Conservation (phyloP, 2,797 vertebrate genomes). For the Cichlasoma orientale region DNA sequence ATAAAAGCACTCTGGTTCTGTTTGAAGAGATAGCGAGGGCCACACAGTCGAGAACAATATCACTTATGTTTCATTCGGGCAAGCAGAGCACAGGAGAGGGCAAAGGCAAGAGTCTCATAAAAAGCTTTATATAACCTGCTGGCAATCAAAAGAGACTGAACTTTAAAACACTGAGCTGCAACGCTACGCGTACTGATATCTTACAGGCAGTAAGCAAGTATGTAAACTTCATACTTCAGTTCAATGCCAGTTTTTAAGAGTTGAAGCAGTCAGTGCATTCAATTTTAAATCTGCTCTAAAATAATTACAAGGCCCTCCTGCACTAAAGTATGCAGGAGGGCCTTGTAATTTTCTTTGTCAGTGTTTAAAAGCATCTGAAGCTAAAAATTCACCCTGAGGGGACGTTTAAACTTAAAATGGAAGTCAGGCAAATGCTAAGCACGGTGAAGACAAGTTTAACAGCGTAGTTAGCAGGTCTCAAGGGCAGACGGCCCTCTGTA, state of each 20-base stretch:
- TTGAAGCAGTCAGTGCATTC: neutral
- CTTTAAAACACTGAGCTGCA: neutral
- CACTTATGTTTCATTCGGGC: slow-evolving; percentile 53
- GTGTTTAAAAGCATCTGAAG: neutral
- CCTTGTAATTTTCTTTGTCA: neutral
- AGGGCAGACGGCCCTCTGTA: neutral
- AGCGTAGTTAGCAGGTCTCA: neutral
- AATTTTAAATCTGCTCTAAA: neutral
- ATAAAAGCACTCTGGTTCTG: slow-evolving; percentile 53
- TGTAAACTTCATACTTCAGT: too few species aligned
- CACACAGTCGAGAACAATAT: slow-evolving; percentile 44
- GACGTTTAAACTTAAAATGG: neutral
- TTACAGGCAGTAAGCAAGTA: neutral
- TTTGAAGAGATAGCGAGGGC: slow-evolving; percentile 61
- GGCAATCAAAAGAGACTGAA: slow-evolving; percentile 5
- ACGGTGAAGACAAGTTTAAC: neutral
- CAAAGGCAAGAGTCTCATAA: slow-evolving; percentile 29
- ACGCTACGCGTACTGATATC: neutral
- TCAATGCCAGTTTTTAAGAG: neutral
- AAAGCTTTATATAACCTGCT: slow-evolving; percentile 56
- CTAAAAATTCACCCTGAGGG: neutral
- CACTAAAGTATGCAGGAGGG: neutral
- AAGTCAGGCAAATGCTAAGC: neutral
- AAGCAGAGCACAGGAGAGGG: neutral
- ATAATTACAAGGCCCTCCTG: neutral